Percentiles rank a stretch among this genome's conserved stretches.
Evolutionary conservation across 2,113 vertebrate genomes (phyloP).

Genomic region (Guaruba guarouba): DNA sequence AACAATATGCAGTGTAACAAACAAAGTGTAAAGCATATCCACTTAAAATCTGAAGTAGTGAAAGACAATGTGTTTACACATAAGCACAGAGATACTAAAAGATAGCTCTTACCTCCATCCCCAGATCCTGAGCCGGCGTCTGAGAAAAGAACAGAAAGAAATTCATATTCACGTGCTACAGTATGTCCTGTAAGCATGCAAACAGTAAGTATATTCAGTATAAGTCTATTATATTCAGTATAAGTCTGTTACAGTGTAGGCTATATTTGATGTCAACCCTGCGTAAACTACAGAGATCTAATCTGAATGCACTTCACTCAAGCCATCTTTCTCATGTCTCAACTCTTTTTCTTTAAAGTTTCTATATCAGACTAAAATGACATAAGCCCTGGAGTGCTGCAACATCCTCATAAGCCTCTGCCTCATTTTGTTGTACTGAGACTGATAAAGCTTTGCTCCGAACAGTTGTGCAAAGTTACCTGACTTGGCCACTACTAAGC

Average conservation of each 20-base stretch:
- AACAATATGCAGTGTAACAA: neutral
- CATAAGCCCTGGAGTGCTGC: neutral
- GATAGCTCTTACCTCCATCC: slow-evolving; percentile 79
- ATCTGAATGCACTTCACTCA: slow-evolving; percentile 9
- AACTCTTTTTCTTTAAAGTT: neutral
- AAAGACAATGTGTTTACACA: neutral
- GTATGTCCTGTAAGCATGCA: neutral
- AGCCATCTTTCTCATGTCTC: neutral
- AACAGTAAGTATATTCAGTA: neutral
- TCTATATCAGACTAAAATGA: neutral
- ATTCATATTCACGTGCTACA: neutral
- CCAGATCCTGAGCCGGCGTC: slow-evolving; percentile 86
- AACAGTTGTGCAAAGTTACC: neutral
- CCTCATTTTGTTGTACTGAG: neutral
- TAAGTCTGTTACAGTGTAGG: neutral
- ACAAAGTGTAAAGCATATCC: neutral
- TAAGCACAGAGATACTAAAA: slow-evolving; percentile 1
- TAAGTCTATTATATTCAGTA: neutral
- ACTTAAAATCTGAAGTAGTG: neutral
- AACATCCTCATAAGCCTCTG: neutral
- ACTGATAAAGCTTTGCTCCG: neutral
- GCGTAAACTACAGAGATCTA: slow-evolving; percentile 43
- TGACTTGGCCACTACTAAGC: neutral
- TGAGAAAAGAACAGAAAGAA: slow-evolving; percentile 50
- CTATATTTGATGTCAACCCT: neutral